A percentile compares a stretch with the other conserved stretches of the same genome.
Evolutionary conservation across 2,888 invertebrate species (phyloP).

Genomic region (Acheta domesticus): DNA sequence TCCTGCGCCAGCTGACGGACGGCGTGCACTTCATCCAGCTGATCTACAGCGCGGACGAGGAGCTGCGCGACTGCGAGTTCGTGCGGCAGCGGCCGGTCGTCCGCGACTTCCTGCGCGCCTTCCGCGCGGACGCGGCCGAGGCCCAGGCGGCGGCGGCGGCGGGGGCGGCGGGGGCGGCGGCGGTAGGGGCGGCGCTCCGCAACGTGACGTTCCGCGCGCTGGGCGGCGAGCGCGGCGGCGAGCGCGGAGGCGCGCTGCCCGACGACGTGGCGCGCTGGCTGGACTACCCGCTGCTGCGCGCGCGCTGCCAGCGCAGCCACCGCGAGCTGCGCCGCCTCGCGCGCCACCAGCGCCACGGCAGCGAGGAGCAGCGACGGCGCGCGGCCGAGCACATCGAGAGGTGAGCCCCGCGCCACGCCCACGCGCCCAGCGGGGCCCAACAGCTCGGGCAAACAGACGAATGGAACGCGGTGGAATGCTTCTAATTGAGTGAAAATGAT

Average conservation of each 20-base stretch:
- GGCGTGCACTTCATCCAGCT: constrained; percentile 65
- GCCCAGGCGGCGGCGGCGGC: constrained; percentile 31
- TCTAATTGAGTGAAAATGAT: no score
- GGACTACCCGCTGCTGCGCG: constrained; percentile 57
- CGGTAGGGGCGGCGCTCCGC: constrained; percentile 36
- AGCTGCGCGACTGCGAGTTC: constrained; percentile 65
- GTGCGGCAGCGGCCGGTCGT: constrained; percentile 54
- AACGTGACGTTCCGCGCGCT: constrained; percentile 52
- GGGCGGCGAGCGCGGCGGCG: constrained; percentile 46
- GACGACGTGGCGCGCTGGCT: constrained; percentile 55
- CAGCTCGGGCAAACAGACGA: no score
- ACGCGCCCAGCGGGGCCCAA: no score
- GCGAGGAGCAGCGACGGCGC: constrained; percentile 34
- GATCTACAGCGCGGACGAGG: constrained; percentile 60
- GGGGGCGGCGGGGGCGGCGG: background rate
- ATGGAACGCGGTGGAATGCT: no score
- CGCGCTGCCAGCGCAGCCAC: constrained; percentile 54
- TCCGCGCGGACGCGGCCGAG: constrained; percentile 55
- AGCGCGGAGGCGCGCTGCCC: constrained; percentile 52
- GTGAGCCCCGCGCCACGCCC: constrained; percentile 29
- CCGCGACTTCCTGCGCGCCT: constrained; percentile 57
- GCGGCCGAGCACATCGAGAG: constrained; percentile 39
- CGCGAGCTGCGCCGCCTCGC: constrained; percentile 41
- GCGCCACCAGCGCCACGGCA: constrained; percentile 36
- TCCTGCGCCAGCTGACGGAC: constrained; percentile 65